phyloP scores from a whole-genome alignment of 2,888 invertebrate species.

The Halictus quadricinctus region DNA sequence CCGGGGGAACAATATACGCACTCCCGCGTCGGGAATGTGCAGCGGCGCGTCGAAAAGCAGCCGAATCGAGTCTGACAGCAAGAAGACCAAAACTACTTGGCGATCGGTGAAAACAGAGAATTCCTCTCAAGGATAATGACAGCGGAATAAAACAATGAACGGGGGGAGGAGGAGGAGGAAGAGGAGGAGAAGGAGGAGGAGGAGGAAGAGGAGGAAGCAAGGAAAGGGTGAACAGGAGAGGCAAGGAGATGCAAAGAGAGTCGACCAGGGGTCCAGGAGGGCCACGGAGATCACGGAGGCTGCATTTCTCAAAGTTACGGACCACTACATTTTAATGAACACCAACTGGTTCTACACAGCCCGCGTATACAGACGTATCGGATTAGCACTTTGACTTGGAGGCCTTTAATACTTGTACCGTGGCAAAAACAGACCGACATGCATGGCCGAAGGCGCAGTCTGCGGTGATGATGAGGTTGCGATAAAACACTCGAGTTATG shows the following conservation, averaged over 20 bases:
- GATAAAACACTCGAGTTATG: constrained; percentile 72
- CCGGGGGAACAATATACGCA: constrained; percentile 9
- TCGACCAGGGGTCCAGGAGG: neutral
- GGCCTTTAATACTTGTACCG: constrained; percentile 58
- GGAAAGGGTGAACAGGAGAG: neutral
- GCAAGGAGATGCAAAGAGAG: neutral
- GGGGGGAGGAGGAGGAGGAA: neutral
- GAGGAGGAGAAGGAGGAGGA: neutral
- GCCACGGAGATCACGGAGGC: constrained; percentile 9
- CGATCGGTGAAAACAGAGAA: constrained; percentile 33
- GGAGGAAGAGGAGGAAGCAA: neutral
- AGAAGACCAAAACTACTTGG: constrained; percentile 37
- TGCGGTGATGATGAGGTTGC: constrained; percentile 68
- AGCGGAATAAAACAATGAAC: constrained; percentile 33
- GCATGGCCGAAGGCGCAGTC: constrained; percentile 68
- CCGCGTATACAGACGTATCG: constrained; percentile 61
- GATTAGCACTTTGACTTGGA: constrained; percentile 65
- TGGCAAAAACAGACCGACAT: constrained; percentile 68
- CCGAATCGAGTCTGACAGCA: constrained; percentile 31
- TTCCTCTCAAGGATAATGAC: constrained; percentile 32
- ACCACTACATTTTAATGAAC: constrained; percentile 38
- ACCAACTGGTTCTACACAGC: constrained; percentile 48
- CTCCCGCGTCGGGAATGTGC: neutral
- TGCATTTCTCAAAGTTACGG: constrained; percentile 33
- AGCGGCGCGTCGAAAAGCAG: neutral